phyloP scores from a whole-genome alignment of 2,797 vertebrate species.

The Danio kyathit region DNA sequence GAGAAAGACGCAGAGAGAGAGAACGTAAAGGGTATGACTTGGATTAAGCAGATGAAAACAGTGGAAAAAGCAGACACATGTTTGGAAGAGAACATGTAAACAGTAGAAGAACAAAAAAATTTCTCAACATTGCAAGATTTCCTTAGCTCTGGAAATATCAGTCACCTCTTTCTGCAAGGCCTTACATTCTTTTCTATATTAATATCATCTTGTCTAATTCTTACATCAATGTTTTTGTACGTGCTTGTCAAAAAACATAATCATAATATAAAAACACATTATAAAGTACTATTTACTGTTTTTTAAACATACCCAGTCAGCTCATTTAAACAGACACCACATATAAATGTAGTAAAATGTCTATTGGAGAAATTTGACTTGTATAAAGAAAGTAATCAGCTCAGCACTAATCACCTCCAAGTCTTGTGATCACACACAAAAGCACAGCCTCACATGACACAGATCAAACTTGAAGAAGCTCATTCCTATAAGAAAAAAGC shows the following conservation, averaged over 20 bases:
- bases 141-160: conserved; percentile 8
- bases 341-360: background rate
- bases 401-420: background rate
- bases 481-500: background rate
- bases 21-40: conserved; percentile 12
- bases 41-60: conserved; percentile 5
- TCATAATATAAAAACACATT: background rate
- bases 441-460: background rate
- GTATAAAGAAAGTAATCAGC: background rate
- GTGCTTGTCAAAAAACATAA: background rate
- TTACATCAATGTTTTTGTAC: background rate
- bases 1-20: conserved; percentile 19
- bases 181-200: background rate
- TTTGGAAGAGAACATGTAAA: conserved; percentile 18
- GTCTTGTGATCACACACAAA: background rate
- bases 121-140: conserved; percentile 13
- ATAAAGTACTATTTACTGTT: background rate
- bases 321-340: background rate
- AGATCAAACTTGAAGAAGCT: conserved; percentile 10
- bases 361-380: background rate
- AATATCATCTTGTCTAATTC: background rate
- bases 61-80: conserved; percentile 25
- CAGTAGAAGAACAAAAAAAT: conserved; percentile 17
- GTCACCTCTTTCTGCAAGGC: background rate
- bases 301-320: background rate